Evolutionary conservation across 2,888 invertebrate genomes (phyloP), one percentile per base, ranked within the genome.

Genomic region (Petrolisthes cinctipes): DNA sequence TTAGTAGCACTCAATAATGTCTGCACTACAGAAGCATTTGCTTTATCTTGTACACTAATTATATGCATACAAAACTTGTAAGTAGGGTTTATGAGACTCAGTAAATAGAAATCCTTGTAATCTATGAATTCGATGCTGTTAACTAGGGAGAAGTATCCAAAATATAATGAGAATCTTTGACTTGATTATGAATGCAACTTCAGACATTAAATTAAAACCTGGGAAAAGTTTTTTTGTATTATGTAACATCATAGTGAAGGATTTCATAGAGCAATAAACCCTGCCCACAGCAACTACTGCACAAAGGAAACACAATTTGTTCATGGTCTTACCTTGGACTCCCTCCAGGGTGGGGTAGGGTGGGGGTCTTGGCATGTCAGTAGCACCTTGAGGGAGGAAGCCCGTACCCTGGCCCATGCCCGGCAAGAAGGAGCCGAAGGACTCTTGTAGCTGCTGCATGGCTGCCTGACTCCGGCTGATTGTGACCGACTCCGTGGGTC

Each of bases 381-480:
- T 86, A 86, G 90, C 89, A 86, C 89, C 84, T 82, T 90, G 90
- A 78, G 90, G 86, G 80, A 80, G 80, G 80, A 80, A 80, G 56
- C 80, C 66, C 80, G 54, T 56, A 82, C 89, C 83, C 84, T 89
- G 88, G 82, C 86, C 88, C 82, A 89, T 90, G 76, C 88, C 89
- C 75, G 91, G 91, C 66, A 90, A 82, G 83, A 89, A 89, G 54
- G 90, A 89, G 71, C 89, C 86, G 86, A 89, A 90, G 80, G 87
- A 89, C 68, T 90, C 90, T 78, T 90, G 90, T 76, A 90, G 86
- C 83, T 90, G 89, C 88, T 90, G 90, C 90, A 90, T 90, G 56
- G 90, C 89, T 73, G 89, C 86, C 66, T 89, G 86, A 71, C 85
- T 90, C 73, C 90, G 82, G 75, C 89, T 90, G 53, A 85, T 89